Evolutionary conservation across 2,113 vertebrate genomes (phyloP), one percentile per base, ranked within the genome.

Genomic region (Typhlomys cinereus): DNA sequence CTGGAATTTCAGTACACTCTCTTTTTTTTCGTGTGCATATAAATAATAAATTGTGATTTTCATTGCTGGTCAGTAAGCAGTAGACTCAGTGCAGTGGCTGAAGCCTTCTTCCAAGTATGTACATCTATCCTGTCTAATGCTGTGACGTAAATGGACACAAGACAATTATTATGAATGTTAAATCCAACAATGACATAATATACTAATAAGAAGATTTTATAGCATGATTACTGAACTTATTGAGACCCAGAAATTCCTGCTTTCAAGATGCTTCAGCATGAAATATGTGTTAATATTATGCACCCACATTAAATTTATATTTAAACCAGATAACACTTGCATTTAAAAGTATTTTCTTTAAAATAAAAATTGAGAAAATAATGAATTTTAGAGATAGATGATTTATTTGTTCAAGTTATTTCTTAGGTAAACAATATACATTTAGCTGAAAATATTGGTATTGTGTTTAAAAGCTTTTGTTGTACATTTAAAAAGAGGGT

Each of bases 31-130:
- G 41, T 64, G 71, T 80, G 67, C 50, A 36, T 70, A 76, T 67
- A 17, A 84, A 87, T 85, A 92, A 44, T 27, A 73, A 67, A 85
- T 71, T 75, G 80, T 39, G 36, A 91, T 83, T 71, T 67, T 5
- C 34, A 75, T 66, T 90, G 34, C 36, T 93, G 27, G 7, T 71
- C 88, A 61, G 3, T 69, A 23, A 29, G 50, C 57, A 89, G 87
- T 48, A 89, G 74, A 80, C 21, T 17, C 21, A 61, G 44, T 46
- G 44, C 5, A 52, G 10, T 59, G 5, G 76, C 23, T 48, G 39
- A 88, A 85, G 80, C 41, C 9, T 62, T 12, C n/a, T 70, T 81
- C n/a, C 57, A 88, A 29, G 25, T 5, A 82, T 74, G 54, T 0
- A 69, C 3, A 5, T 12, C 3, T 80, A 7, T 83, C 4, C 6